phyloP scores from a whole-genome alignment of 2,888 invertebrate species.

The Entomobrya proxima region DNA sequence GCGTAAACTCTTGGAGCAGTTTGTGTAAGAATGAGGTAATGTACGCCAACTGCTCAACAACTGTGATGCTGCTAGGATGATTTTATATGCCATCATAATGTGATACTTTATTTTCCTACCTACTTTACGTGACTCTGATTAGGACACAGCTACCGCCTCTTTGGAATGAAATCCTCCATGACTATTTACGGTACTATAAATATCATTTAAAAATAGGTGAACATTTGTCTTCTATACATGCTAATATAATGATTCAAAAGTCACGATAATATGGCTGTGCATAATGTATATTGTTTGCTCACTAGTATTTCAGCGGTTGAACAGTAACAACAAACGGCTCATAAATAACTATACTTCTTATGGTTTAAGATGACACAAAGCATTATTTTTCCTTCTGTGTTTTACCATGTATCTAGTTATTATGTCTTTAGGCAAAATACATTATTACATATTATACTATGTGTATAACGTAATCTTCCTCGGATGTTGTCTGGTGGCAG shows the following conservation, averaged over 20 bases:
- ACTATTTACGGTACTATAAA: not conserved
- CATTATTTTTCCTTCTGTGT: not conserved
- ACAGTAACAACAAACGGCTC: no score
- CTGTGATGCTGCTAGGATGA: no score
- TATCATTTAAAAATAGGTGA: not conserved
- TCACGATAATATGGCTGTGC: not conserved
- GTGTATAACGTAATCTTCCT: not conserved
- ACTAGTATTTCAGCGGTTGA: no score
- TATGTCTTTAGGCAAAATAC: slow-evolving; percentile 24
- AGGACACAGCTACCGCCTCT: not conserved
- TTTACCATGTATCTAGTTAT: not conserved
- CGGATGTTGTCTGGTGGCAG: slow-evolving; percentile 28
- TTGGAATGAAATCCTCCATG: not conserved
- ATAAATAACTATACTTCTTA: no score
- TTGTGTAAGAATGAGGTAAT: no score
- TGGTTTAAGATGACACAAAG: not conserved
- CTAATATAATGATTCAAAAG: no score
- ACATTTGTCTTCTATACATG: not conserved
- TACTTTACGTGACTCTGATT: not conserved
- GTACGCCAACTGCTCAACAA: no score
- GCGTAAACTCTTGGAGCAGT: no score
- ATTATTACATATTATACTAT: not conserved
- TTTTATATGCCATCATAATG: no score
- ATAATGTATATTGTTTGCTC: not conserved
- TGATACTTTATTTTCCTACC: no score